These are phyloP conservation scores for Aphelenchoides avenae DNA, from an alignment of 1,140 invertebrate genomes.

Conservation along the genomic window DNA sequence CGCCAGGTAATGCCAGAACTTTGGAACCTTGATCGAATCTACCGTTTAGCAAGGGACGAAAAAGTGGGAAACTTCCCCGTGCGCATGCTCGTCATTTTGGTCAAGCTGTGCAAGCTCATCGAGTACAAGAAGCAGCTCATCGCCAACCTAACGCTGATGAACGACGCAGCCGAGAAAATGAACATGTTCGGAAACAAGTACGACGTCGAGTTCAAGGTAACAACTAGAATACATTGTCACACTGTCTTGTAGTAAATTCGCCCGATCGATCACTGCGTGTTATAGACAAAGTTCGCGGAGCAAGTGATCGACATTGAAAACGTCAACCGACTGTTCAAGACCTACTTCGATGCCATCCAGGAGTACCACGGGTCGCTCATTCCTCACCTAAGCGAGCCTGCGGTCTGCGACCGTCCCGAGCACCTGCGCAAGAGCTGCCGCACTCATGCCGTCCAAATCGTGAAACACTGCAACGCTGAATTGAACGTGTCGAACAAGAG, in stretches of 20 bases:
- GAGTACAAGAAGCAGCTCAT: slow-evolving; percentile 42
- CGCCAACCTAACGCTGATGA: slow-evolving; percentile 28
- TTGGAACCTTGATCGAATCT: slow-evolving; percentile 7
- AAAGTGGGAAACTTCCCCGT: slow-evolving; percentile 50
- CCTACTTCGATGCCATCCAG: slow-evolving; percentile 28
- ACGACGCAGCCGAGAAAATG: slow-evolving; percentile 38
- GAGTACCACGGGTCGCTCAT: slow-evolving; percentile 25
- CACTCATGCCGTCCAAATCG: slow-evolving; percentile 42
- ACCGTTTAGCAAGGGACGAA: slow-evolving; percentile 37
- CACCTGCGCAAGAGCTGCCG: slow-evolving; percentile 29
- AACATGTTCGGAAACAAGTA: slow-evolving; percentile 33
- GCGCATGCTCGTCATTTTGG: slow-evolving; percentile 46
- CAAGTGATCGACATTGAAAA: slow-evolving; percentile 29
- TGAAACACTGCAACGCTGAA: slow-evolving; percentile 40
- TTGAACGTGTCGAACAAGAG: slow-evolving; percentile 35
- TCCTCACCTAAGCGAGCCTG: slow-evolving; percentile 31
- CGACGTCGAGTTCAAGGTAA: slow-evolving; percentile 37
- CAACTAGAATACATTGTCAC: slow-evolving; percentile 6
- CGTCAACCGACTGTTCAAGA: slow-evolving; percentile 34
- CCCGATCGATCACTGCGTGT: too few relatives aligned
- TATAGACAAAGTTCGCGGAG: slow-evolving; percentile 34
- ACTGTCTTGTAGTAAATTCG: slow-evolving; percentile 11
- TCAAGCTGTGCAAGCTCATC: slow-evolving; percentile 42
- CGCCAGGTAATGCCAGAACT: not conserved
- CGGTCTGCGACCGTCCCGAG: slow-evolving; percentile 32